These are phyloP conservation scores for Scotopteryx bipunctaria DNA, from an alignment of 2,888 invertebrate species.

Conservation along the genomic window DNA sequence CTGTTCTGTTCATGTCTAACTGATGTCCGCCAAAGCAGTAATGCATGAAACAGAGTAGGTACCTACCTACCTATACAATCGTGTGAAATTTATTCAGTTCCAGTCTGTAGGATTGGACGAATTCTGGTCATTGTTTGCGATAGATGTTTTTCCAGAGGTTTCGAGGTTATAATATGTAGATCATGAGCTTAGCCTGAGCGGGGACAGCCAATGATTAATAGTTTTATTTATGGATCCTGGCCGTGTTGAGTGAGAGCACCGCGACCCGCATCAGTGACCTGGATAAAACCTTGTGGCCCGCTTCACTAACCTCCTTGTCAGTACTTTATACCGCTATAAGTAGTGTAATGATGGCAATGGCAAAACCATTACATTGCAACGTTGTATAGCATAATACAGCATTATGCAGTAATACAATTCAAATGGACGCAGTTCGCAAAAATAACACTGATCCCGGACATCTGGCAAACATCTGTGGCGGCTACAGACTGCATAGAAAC, in stretches of 20 bases:
- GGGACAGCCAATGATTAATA: not conserved
- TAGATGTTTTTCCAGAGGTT: not conserved
- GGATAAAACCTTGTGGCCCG: constrained; percentile 48
- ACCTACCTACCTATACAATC: too few species aligned
- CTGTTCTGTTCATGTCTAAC: not conserved
- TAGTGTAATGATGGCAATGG: constrained; percentile 11
- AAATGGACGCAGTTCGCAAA: constrained; percentile 7
- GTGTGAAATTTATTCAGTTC: not conserved
- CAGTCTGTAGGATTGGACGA: not conserved
- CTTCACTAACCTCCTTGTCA: constrained; percentile 60
- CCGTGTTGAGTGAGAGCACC: constrained; percentile 48
- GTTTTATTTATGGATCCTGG: constrained; percentile 46
- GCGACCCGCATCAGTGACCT: constrained; percentile 70
- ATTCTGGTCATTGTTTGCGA: not conserved
- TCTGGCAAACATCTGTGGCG: constrained; percentile 24
- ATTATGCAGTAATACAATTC: not conserved
- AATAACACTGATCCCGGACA: constrained; percentile 15
- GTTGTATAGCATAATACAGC: not conserved
- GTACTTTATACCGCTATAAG: constrained; percentile 29
- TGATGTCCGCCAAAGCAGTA: not conserved
- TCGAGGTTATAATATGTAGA: not conserved
- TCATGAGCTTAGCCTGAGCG: not conserved
- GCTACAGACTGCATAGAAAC: constrained; percentile 14
- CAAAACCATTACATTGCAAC: too few species aligned
- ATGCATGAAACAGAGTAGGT: not conserved